A percentile compares a stretch with the other conserved stretches of the same genome.
phyloP scores from a whole-genome alignment of 2,888 invertebrate species.

The Apocheima hispidaria region DNA sequence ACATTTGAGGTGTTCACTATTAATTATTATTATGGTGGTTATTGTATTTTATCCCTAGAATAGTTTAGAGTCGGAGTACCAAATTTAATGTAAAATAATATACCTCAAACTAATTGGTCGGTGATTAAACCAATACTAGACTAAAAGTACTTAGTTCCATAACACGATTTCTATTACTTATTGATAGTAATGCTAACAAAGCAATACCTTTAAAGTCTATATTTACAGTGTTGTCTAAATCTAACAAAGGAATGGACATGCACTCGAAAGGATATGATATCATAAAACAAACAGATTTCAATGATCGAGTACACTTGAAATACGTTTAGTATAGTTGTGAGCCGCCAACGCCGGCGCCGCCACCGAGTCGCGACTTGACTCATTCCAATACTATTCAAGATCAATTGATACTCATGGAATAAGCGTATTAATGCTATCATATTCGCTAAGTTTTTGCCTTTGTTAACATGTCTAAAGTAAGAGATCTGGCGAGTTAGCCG shows the following conservation, averaged over 20 bases:
- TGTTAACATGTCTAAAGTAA: constrained; percentile 55
- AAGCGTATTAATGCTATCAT: constrained; percentile 50
- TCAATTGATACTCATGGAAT: constrained; percentile 50
- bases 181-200: constrained; percentile 1
- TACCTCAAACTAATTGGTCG: neutral
- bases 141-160: neutral
- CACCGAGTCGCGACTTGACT: constrained; percentile 34
- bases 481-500: neutral
- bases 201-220: constrained; percentile 13
- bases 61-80: neutral
- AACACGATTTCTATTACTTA: neutral
- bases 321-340: constrained; percentile 31
- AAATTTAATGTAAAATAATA: neutral
- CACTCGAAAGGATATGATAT: constrained; percentile 34
- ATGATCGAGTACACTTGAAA: constrained; percentile 42
- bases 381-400: constrained; percentile 38
- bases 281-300: constrained; percentile 40
- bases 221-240: constrained; percentile 22
- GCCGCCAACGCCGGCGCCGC: constrained; percentile 26
- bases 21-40: no score
- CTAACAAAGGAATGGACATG: constrained; percentile 23
- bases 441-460: constrained; percentile 61
- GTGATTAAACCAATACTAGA: neutral
- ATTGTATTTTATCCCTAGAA: no score
- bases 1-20: no score